Evolutionary conservation across 2,797 vertebrate species (phyloP), one percentile per base, ranked within the genome.

Genomic region (Fistularia commersonii): DNA sequence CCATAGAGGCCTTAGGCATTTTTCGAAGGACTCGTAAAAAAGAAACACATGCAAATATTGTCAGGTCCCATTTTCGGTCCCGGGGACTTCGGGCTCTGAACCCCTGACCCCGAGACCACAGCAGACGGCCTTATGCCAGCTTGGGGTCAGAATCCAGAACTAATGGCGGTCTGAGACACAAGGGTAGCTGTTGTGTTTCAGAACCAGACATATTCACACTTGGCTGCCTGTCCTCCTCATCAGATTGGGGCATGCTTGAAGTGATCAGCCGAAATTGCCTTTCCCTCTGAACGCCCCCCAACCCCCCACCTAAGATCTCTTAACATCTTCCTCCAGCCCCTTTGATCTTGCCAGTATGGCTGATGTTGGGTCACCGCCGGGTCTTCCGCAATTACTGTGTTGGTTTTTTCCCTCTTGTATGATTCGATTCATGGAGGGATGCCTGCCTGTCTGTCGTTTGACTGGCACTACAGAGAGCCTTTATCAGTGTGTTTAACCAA

Each of bases 261-360:
- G 80, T 79, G 59, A 87, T 87, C 80, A 64, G 62, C 77, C 62
- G 65, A 88, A 83, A 88, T 87, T 85, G 74, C 78, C 61, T 74
- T 73, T 83, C 68, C 73, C 23, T 68, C 70, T 58, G 41, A 69
- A 55, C 74, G 71, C 87, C 78, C 77, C 82, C 77, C 76, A 52
- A 61, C 23, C 23, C 23, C 23, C 23, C 23, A 14, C 13, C 37
- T 11, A 71, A 73, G 85, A 88, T 89, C 86, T 85, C 57, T 51
- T 69, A 79, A 77, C 80, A 82, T 87, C 79, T 86, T 77, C 68
- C 74, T 80, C 69, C 76, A 72, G 69, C 63, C 69, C 23, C 87
- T 91, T 91, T 92, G 90, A 90, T 87, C 87, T 87, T 63, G 71
- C 72, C 87, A 83, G 89, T 90, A 87, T 79, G 79, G 80, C 81